phyloP scores from a whole-genome alignment of 2,797 vertebrate genomes.

The Anas bahamensis region DNA sequence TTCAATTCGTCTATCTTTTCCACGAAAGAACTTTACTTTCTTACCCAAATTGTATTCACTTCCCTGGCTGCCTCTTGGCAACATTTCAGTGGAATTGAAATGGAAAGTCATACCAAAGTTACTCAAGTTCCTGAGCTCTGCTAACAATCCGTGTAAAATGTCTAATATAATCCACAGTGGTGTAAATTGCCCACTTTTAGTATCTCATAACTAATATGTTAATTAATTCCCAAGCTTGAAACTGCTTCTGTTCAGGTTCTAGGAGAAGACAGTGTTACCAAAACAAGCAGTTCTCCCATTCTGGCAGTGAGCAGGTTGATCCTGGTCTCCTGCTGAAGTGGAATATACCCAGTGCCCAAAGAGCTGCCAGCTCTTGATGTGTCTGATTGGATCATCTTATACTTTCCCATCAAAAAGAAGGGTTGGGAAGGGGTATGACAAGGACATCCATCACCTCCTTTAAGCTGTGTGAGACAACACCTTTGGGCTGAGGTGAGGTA shows the following conservation, averaged over 20 bases:
- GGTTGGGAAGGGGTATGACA: background rate
- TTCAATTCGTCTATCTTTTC: background rate
- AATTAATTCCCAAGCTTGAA: background rate
- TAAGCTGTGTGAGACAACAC: rapidly evolving
- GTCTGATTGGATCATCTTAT: background rate
- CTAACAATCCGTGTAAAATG: background rate
- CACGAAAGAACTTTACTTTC: background rate
- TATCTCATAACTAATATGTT: background rate
- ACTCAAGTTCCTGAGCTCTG: background rate
- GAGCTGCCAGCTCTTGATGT: background rate
- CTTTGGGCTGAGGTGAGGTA: background rate
- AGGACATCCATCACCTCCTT: background rate
- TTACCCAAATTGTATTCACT: background rate
- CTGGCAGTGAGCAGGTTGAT: background rate
- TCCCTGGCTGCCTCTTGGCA: background rate
- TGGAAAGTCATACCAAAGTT: background rate
- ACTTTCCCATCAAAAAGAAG: background rate
- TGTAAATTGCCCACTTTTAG: background rate
- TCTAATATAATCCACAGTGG: too few relatives aligned
- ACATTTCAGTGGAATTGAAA: background rate
- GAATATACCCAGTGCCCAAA: background rate
- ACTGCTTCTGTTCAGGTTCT: background rate
- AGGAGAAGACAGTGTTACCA: background rate
- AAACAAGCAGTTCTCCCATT: background rate
- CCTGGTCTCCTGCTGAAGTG: background rate